Evolutionary conservation across 2,888 invertebrate genomes (phyloP), one percentile per base, ranked within the genome.

Genomic region (Machimus atricapillus): DNA sequence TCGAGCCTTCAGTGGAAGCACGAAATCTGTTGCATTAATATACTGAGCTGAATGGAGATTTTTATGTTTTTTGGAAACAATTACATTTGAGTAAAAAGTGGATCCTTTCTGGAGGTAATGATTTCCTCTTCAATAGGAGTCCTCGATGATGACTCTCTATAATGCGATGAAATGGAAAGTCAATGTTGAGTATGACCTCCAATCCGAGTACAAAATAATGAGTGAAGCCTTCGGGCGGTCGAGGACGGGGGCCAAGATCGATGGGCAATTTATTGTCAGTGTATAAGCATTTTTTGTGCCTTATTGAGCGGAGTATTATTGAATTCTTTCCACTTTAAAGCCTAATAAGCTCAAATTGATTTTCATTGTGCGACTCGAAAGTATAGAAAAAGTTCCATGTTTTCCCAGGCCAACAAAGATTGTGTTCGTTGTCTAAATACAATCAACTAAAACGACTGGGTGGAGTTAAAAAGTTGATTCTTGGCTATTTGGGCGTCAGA

Each of bases 301-400:
- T 46, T 46, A 79, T 79, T 79, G 46, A 79, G 46, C 52, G 27
- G 79, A 31, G 43, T 46, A 79, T 46, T 79, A 79, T 79, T 58
- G 37, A 58, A 82, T 37, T 46, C 56, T 58, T 82, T 66, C 58
- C 23, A 31, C 58, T 82, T 82, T 79, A 87, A 73, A 85, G 79
- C 73, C 40, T 79, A 87, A 78, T 85, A 87, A 79, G 73, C 34
- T 79, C 14, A 87, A 87, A 87, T 85, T 87, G 87, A 87, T 85
- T 87, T 87, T 85, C 87, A 78, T 37, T 87, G 78, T 87, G 40
- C 78, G 27, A 27, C 16, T 82, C 77, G 73, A 78, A 77, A 87
- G 79, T n/a, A n/a, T n/a, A 14, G 19, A 46, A 46, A 46, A 46
- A 46, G 16, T 14, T 83, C 16, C 27, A 73, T 23, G 73, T 40